Evolutionary conservation across 2,113 vertebrate species (phyloP).

Genomic region (Macrotis lagotis): DNA sequence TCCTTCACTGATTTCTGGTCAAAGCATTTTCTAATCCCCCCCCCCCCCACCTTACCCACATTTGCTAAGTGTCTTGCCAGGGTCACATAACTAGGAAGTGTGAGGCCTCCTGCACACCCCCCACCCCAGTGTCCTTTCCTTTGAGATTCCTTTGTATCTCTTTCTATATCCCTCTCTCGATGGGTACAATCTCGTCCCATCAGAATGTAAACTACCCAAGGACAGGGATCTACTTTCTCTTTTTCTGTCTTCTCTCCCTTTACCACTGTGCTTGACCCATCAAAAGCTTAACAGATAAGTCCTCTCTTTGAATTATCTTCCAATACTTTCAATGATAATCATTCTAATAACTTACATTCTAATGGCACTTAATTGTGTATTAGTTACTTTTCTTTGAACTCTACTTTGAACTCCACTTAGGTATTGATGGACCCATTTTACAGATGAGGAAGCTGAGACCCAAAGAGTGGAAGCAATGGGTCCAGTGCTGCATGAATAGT

Average conservation of each 20-base stretch:
- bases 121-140: too few relatives aligned
- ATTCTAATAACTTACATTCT: background rate
- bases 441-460: background rate
- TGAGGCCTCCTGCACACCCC: too few relatives aligned
- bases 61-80: too few relatives aligned
- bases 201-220: too few relatives aligned
- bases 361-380: background rate
- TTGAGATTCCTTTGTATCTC: too few relatives aligned
- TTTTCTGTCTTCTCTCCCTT: background rate
- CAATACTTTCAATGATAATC: background rate
- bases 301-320: background rate
- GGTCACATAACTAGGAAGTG: too few relatives aligned
- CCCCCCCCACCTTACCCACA: too few relatives aligned
- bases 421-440: background rate
- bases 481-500: background rate
- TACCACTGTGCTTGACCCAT: background rate
- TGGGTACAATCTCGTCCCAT: too few relatives aligned
- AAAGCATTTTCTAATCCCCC: background rate
- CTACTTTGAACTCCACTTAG: background rate
- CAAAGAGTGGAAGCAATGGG: background rate
- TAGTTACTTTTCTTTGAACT: background rate
- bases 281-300: too few relatives aligned
- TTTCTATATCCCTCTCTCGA: too few relatives aligned
- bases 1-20: background rate
- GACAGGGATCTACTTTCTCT: background rate